Evolutionary conservation across 2,797 vertebrate genomes (phyloP), one percentile per base, ranked within the genome.

Genomic region (Clarias platycephalus): DNA sequence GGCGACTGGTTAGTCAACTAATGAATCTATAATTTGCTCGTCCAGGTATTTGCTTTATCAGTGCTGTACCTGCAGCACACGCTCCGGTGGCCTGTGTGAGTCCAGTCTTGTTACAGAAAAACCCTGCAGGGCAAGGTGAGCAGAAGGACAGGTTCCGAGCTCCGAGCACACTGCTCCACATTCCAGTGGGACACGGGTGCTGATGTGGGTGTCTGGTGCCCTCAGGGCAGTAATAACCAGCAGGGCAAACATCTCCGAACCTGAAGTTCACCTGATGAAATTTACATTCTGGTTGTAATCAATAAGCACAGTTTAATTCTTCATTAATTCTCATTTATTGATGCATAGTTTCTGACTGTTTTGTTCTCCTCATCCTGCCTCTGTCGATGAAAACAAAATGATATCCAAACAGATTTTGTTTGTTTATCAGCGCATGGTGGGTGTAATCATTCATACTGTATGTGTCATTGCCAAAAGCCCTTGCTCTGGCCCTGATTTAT

Each of bases 181-280:
- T 97, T 53, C 97, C 97, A 34, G 85, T 71, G 9, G 96, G 96
- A 81, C 97, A 99, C 0, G 96, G 95, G 83, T 91, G 90, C 88
- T 95, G 95, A 49, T 90, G 91, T 1, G 96, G 92, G 78, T 93
- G 89, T 58, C 87, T 88, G 0, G 96, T 97, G 86, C 97, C 97
- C 82, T 79, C 87, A 3, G 94, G 96, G 86, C 97, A 99, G 80
- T 96, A 91, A 85, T 95, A 93, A 0, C 96, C 97, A 0, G 78
- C 89, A 2, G 95, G 94, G 87, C 97, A 99, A 55, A 96, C 87
- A 13, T 94, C 95, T 15, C 97, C 96, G 88, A 94, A 96, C 0
- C 91, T 88, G 63, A 93, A 84, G 24, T 92, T 93, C 13, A 96
- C 90, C 97, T 98, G 89, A 57, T 53, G 58, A 75, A 86, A 77